Evolutionary conservation across 1,140 invertebrate genomes (phyloP), one percentile per base, ranked within the genome.

Genomic region (Diorhabda sublineata): DNA sequence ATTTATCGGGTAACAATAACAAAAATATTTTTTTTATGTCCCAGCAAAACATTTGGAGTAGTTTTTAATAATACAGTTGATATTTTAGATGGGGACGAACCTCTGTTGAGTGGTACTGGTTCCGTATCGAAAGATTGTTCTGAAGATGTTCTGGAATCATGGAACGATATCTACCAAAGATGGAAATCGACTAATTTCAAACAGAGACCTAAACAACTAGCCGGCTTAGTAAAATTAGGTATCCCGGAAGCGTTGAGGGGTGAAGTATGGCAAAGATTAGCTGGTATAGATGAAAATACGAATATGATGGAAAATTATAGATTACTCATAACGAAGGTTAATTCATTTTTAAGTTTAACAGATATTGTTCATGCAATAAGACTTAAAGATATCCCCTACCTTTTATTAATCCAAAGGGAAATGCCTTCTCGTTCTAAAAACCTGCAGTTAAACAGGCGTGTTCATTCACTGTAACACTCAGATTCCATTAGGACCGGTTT

Each of bases 181-280:
- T 98, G 93, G 90, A 81, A 89, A 79, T 86, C 90, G 75, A 87
- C 87, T 3, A 52, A 52, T 52, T 52, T 52, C 47, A 86, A 90
- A 58, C 91, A 92, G 45, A 84, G 91, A 45, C 94, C 95, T 0
- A 90, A 91, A 68, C 88, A 92, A 70, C 80, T 98, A 9, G 81
- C 87, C 3, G 82, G 88, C 52, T 81, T 98, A n/a, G 92, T 97
- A 0, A 89, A 89, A 68, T 87, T 90, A 68, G 97, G 97, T 2
- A 92, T 99, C 68, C 98, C 98, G 0, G 97, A 99, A 83, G 95
- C 96, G 2, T 83, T 99, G 3, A 85, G 98, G 59, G 96, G 96
- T 0, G 96, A 98, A 84, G 96, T 99, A 26, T 99, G 98, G 98
- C 95, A 97, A 78, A 87, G 97, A 64, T 84, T 99, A 68, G 92